Percentiles rank a stretch among this genome's conserved stretches.
phyloP scores from a whole-genome alignment of 2,797 vertebrate genomes.

The Serranus cabrilla region DNA sequence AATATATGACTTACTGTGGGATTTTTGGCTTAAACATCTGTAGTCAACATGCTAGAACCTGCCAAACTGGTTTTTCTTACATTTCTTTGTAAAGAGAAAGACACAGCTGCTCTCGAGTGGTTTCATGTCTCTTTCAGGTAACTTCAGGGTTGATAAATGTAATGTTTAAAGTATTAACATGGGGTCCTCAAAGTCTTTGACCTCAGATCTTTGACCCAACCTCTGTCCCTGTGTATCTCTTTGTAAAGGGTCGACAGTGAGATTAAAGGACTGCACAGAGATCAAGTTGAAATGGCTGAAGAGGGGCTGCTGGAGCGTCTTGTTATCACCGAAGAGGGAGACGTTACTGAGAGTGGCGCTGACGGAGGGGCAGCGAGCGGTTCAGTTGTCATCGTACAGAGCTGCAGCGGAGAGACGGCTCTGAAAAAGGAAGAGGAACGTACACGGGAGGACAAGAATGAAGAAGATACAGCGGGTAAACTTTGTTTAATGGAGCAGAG shows the following conservation, averaged over 20 bases:
- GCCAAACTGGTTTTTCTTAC: conserved; percentile 67
- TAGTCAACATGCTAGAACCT: conserved; percentile 57
- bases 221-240: conserved; percentile 23
- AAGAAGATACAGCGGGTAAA: neutral
- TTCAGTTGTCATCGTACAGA: neutral
- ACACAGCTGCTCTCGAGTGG: neutral
- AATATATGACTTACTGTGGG: neutral
- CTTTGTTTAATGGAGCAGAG: conserved; percentile 24
- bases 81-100: conserved; percentile 21
- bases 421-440: conserved; percentile 53
- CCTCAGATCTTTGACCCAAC: conserved; percentile 8
- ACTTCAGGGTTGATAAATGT: conserved; percentile 8
- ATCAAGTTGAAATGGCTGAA: conserved; percentile 73
- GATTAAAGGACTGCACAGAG: conserved; percentile 53
- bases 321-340: conserved; percentile 80
- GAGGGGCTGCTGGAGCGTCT: conserved; percentile 72
- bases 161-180: neutral
- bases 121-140: neutral
- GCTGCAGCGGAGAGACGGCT: conserved; percentile 15
- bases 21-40: conserved; percentile 57
- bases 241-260: conserved; percentile 53
- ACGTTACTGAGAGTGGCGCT: conserved; percentile 37
- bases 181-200: conserved; percentile 3
- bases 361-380: neutral
- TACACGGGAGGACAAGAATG: conserved; percentile 23